phyloP scores from a whole-genome alignment of 1,140 invertebrate genomes.

The Sycophaga agraensis region DNA sequence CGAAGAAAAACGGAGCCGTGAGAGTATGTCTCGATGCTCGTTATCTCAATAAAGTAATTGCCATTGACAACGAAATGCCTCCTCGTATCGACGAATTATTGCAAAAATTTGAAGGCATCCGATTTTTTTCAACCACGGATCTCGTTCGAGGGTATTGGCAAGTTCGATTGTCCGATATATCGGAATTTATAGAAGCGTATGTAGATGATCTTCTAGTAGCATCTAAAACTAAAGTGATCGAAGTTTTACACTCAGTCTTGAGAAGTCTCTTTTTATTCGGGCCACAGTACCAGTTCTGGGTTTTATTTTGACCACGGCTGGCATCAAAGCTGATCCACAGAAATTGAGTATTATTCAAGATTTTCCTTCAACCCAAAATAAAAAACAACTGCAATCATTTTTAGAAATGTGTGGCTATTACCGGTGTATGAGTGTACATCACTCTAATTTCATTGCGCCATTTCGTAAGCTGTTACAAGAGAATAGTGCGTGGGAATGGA shows the following conservation, averaged over 20 bases:
- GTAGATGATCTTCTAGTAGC: too few relatives aligned
- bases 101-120: constrained; percentile 1
- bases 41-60: background rate
- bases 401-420: constrained; percentile 7
- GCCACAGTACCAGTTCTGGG: background rate
- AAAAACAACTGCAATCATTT: too few relatives aligned
- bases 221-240: too few relatives aligned
- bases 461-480: background rate
- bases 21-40: background rate
- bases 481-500: background rate
- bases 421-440: background rate
- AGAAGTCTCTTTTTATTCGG: constrained; percentile 3
- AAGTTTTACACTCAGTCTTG: constrained; percentile 13
- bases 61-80: too few relatives aligned
- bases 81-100: background rate
- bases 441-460: background rate
- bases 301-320: background rate
- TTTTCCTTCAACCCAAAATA: too few relatives aligned
- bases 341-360: too few relatives aligned
- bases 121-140: constrained; percentile 24
- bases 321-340: too few relatives aligned
- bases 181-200: background rate
- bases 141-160: constrained; percentile 43
- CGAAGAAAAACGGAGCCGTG: too few relatives aligned
- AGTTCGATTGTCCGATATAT: constrained; percentile 31